These are phyloP conservation scores for Flabesymbios commensalis DNA, from an alignment of 2,888 invertebrate genomes.

Conservation along the genomic window DNA sequence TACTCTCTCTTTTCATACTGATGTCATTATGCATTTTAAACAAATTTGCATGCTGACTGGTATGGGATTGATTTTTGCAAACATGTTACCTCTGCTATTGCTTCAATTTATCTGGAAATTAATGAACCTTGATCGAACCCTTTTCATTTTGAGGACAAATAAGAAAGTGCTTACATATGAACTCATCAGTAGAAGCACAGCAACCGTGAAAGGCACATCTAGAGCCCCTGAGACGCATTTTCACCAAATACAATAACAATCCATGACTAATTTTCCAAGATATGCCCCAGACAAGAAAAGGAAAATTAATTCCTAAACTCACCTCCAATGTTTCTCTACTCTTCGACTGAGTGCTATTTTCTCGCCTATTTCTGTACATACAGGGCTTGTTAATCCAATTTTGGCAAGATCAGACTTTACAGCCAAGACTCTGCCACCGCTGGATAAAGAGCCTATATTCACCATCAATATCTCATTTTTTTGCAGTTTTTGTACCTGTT, in stretches of 20 bases:
- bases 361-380: constrained; percentile 97
- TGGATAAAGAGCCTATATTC: constrained; percentile 98
- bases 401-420: constrained; percentile 97
- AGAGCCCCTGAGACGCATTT: too few relatives aligned
- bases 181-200: not conserved
- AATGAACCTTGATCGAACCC: too few relatives aligned
- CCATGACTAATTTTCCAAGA: not conserved
- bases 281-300: not conserved
- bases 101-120: too few relatives aligned
- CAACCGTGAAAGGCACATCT: not conserved
- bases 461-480: constrained; percentile 92
- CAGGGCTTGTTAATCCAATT: constrained; percentile 94
- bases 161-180: not conserved
- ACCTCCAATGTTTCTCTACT: constrained; percentile 99
- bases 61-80: too few relatives aligned
- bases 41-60: too few relatives aligned
- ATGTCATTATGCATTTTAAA: too few relatives aligned
- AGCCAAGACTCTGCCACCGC: constrained; percentile 92
- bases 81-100: too few relatives aligned
- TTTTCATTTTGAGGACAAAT: not conserved
- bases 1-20: too few relatives aligned
- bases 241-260: not conserved
- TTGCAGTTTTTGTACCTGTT: constrained; percentile 82
- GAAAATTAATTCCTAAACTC: not conserved
- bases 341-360: constrained; percentile 98